Conservation (phyloP, 2,797 vertebrate species). For the Trematomus bernacchii region DNA sequence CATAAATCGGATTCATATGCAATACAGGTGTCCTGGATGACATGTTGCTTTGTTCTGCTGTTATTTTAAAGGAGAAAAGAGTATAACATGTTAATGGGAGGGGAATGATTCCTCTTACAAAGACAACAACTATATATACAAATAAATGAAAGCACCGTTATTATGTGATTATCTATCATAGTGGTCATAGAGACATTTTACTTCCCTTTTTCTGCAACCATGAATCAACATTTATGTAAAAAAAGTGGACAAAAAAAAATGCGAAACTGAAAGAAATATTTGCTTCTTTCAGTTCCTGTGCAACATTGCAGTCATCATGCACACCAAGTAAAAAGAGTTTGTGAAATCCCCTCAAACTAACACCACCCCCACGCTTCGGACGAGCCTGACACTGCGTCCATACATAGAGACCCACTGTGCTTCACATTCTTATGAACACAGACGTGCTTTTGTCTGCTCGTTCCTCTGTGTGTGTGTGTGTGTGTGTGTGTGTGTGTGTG, state of each 20-base stretch:
- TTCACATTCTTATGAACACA: conserved; percentile 81
- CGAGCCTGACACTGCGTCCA: conserved; percentile 76
- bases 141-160: no score
- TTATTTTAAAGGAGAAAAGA: neutral
- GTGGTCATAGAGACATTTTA: neutral
- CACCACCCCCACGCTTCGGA: conserved; percentile 41
- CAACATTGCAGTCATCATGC: conserved; percentile 25
- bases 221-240: neutral
- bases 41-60: neutral
- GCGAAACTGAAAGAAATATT: neutral
- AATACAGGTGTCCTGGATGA: neutral
- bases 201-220: no score
- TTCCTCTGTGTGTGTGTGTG: conserved; percentile 59
- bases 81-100: neutral
- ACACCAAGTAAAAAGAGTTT: conserved; percentile 38
- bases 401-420: conserved; percentile 80
- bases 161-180: no score
- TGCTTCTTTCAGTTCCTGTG: conserved; percentile 5
- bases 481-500: conserved; percentile 40
- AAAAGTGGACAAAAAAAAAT: no score
- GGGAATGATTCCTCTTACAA: neutral
- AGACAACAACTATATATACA: no score
- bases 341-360: conserved; percentile 40
- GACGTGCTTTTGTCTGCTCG: conserved; percentile 80
- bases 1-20: neutral